These are phyloP conservation scores for Eumaeus atala DNA, from an alignment of 1,140 invertebrate species.

Conservation along the genomic window DNA sequence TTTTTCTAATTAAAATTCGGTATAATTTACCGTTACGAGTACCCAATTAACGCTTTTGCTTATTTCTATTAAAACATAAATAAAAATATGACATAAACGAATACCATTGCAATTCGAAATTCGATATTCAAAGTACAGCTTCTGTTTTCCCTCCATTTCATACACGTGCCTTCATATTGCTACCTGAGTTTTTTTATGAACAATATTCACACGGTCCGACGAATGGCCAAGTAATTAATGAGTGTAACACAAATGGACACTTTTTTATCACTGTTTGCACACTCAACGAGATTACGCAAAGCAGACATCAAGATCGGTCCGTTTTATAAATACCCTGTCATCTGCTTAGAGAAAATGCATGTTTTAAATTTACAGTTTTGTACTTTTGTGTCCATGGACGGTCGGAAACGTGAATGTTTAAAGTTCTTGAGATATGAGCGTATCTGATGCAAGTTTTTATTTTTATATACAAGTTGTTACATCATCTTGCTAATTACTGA, in stretches of 20 bases:
- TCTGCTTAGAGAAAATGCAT: slow-evolving; percentile 30
- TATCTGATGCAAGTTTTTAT: too few relatives aligned
- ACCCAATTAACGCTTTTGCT: neutral
- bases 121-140: neutral
- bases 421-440: too few relatives aligned
- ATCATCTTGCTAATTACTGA: too few relatives aligned
- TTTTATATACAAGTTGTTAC: too few relatives aligned
- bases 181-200: slow-evolving; percentile 29
- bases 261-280: slow-evolving; percentile 34
- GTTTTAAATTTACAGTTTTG: neutral
- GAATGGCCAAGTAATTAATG: slow-evolving; percentile 54
- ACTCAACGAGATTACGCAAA: slow-evolving; percentile 37
- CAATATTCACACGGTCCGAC: slow-evolving; percentile 23
- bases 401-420: too few relatives aligned
- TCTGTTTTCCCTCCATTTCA: slow-evolving; percentile 4
- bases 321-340: slow-evolving; percentile 58
- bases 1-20: too few relatives aligned
- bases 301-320: slow-evolving; percentile 57
- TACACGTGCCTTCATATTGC: slow-evolving; percentile 12
- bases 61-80: neutral
- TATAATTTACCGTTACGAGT: too few relatives aligned
- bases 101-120: neutral
- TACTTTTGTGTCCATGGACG: neutral
- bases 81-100: too few relatives aligned
- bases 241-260: slow-evolving; percentile 47